Evolutionary conservation across 2,888 invertebrate species (phyloP), one percentile per base, ranked within the genome.

Genomic region (Serrognathus titanus): DNA sequence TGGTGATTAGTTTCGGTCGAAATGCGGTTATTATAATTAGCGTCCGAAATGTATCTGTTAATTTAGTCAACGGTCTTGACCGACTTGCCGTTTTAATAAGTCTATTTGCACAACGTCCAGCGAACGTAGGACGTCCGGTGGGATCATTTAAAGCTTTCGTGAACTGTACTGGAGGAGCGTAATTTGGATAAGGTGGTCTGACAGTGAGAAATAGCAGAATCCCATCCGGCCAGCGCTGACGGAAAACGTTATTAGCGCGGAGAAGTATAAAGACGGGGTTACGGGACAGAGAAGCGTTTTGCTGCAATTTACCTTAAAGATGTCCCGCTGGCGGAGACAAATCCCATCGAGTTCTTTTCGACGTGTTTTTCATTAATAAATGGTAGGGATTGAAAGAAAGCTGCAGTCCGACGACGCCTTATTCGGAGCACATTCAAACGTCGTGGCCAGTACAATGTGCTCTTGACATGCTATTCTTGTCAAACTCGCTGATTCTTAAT

Each of bases 121-220:
- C 6, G 6, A 31, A 31, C 24, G 24, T 31, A 31, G 24, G 24
- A 31, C 24, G 73, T 73, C 74, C 73, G 71, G 73, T 66, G 68
- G 64, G 67, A 69, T 73, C 67, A 71, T 71, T 73, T 70, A 68
- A 66, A 67, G 66, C 63, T 62, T 64, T 64, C 61, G 67, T 69
- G 69, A 71, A 70, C 70, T 72, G 68, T 69, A 70, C 66, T 67
- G 66, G 69, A 69, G 66, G 68, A 64, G 65, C 60, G 69, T 70
- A 74, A 74, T 75, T 75, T 73, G 71, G 71, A 70, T 71, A 74
- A 73, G 73, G 72, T 73, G 63, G 68, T 63, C 66, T 70, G 75
- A 74, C 75, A 73, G 70, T 74, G 74, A 74, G 74, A 72, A 75
- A 74, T 75, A 71, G 73, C 67, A 60, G 64, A 64, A 69, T 68